These are phyloP conservation scores for Conistra vaccinii DNA, from an alignment of 2,888 invertebrate species.

Conservation along the genomic window DNA sequence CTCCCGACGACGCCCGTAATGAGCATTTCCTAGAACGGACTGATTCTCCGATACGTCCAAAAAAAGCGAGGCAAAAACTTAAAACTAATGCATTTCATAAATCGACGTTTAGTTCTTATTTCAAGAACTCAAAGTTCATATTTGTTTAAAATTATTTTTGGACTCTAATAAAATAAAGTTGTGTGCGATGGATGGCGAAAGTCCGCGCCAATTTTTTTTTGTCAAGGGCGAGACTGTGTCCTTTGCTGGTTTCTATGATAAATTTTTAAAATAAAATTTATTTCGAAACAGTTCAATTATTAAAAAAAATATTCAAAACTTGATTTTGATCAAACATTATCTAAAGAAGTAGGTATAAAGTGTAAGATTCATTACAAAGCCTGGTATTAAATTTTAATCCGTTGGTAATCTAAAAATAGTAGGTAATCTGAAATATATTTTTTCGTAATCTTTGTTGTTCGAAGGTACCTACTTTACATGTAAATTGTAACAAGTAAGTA, in stretches of 20 bases:
- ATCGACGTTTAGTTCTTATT: slow-evolving; percentile 33
- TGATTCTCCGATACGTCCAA: slow-evolving; percentile 72
- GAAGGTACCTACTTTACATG: slow-evolving; percentile 11
- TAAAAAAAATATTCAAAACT: neutral
- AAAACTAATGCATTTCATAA: slow-evolving; percentile 31
- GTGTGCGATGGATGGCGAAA: slow-evolving; percentile 18
- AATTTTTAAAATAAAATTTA: neutral
- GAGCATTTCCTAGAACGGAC: slow-evolving; percentile 82
- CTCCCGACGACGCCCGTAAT: slow-evolving; percentile 70
- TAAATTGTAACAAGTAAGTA: slow-evolving; percentile 22
- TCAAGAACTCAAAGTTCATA: slow-evolving; percentile 4
- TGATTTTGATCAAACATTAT: slow-evolving; percentile 11
- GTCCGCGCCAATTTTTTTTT: slow-evolving; percentile 48
- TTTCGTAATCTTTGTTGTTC: slow-evolving; percentile 1
- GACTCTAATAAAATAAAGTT: neutral
- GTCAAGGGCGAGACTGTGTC: slow-evolving; percentile 26
- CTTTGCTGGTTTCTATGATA: slow-evolving; percentile 15
- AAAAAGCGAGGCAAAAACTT: slow-evolving; percentile 68
- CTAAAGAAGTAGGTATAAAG: slow-evolving; percentile 11
- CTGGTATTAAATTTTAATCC: slow-evolving; percentile 39
- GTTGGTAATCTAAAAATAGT: slow-evolving; percentile 38
- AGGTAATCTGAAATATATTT: neutral
- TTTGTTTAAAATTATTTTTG: slow-evolving; percentile 15
- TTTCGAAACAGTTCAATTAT: no score
- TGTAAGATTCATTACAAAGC: slow-evolving; percentile 21